Percentiles rank a stretch among this genome's conserved stretches.
These are phyloP conservation scores for Cassiopea andromeda DNA, from an alignment of 30 jellyfish, hydroid and myxozoan species.

Conservation along the genomic window DNA sequence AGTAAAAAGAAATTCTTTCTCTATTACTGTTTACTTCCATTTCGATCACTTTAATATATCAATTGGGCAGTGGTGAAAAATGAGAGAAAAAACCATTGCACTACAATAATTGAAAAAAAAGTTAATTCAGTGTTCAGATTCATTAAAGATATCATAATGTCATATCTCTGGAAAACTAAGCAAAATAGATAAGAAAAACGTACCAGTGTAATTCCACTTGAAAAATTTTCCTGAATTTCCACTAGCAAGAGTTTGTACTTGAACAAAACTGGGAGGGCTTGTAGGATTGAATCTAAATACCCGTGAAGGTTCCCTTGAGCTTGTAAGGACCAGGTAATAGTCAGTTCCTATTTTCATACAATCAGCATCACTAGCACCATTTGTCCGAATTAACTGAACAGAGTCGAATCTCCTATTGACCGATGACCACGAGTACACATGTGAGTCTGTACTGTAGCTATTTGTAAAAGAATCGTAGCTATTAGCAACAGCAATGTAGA, in stretches of 20 bases:
- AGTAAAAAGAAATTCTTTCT: too few relatives aligned
- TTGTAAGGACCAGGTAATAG: conserved; percentile 52
- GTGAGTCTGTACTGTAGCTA: conserved; percentile 47
- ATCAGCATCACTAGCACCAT: conserved; percentile 65
- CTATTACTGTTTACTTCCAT: too few relatives aligned
- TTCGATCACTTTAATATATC: too few relatives aligned
- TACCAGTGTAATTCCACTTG: conserved; percentile 56
- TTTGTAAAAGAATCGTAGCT: conserved; percentile 65
- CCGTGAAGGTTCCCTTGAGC: conserved; percentile 44
- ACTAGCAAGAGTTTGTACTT: conserved; percentile 52
- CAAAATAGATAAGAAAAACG: background rate
- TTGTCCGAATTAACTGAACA: conserved; percentile 67
- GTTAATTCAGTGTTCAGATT: too few relatives aligned
- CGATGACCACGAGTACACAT: conserved; percentile 69
- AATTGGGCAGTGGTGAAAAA: too few relatives aligned
- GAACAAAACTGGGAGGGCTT: conserved; percentile 62
- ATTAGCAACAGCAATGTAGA: conserved; percentile 81
- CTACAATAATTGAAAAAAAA: too few relatives aligned
- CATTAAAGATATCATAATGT: too few relatives aligned
- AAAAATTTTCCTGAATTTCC: conserved; percentile 62
- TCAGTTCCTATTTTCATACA: conserved; percentile 49
- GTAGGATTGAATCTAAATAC: conserved; percentile 41
- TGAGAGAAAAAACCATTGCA: too few relatives aligned
- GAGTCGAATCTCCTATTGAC: conserved; percentile 48
- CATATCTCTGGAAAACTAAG: too few relatives aligned